Base-by-base conservation (phyloP, 2,888 invertebrate genomes). In the Eurois occulta region DNA sequence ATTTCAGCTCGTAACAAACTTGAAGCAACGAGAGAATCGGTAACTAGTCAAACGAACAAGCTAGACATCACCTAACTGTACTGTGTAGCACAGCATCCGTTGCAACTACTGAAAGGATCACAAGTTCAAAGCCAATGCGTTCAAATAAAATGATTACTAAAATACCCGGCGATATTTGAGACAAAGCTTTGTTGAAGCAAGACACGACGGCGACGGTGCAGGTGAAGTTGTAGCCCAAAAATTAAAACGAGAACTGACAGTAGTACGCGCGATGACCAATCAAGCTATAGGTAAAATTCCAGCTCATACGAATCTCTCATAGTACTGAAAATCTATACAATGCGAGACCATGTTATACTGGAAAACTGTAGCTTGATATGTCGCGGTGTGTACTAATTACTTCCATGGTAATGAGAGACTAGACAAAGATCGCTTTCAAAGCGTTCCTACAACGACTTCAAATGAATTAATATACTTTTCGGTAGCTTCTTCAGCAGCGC, bases 31-130 rank as follows among this genome's bases (percentile, higher is more conserved):
- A 46, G n/a, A 13, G 10, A 24, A 21, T 3, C n/a, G 3, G 0
- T 46, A 64, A 65, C 21, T 6, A 58, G 70, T 28, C 16, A 79
- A 80, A 83, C 24, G 38, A 83, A 77, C 32, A n/a, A 65, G 64
- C n/a, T 16, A 11, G 28, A 6, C 13, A 18, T 1, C 7, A 24
- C 32, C 0, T 46, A 32, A 43, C 18, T 58, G 11, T n/a, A 11
- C 46, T 46, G 18, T 55, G 13, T n/a, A 55, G 8, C 24, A 10
- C 32, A 41, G 18, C 48, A 13, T 41, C 4, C 18, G 65, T 28
- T 66, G 10, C 41, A 35, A 28, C 60, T 32, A 55, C 8, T 35
- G 7, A 43, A 55, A 28, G 32, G 28, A 38, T 16, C n/a, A 24
- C 16, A 46, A 41, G 41, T 52, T 35, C 16, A 32, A n/a, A 21